Evolutionary conservation across 1,140 invertebrate species (phyloP).

Genomic region (Bombus waltoni): DNA sequence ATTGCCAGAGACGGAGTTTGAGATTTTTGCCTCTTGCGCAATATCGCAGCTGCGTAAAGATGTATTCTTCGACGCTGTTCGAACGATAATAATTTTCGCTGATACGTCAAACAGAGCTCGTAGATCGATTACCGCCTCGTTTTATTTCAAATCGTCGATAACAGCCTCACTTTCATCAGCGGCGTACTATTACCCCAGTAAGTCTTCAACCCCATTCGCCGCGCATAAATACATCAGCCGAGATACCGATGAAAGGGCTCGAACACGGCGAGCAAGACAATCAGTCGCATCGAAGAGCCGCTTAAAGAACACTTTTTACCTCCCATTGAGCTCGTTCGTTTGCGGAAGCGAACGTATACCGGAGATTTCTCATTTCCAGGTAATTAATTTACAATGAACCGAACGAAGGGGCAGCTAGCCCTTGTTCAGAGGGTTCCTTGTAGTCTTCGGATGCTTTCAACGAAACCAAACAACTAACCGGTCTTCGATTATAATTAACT

Average conservation of each 20-base stretch:
- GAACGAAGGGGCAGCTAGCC: slow-evolving; percentile 75
- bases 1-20: background rate
- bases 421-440: slow-evolving; percentile 78
- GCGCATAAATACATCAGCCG: background rate
- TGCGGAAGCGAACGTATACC: slow-evolving; percentile 73
- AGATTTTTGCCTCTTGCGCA: too few relatives aligned
- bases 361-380: slow-evolving; percentile 83
- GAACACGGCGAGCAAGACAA: slow-evolving; percentile 39
- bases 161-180: background rate
- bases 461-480: slow-evolving; percentile 58
- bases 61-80: too few relatives aligned
- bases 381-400: slow-evolving; percentile 84
- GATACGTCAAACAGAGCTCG: background rate
- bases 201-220: background rate
- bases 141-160: background rate
- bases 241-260: slow-evolving; percentile 10
- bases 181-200: background rate
- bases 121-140: too few relatives aligned
- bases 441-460: slow-evolving; percentile 70
- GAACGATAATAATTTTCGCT: background rate
- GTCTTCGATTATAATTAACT: slow-evolving; percentile 55
- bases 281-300: slow-evolving; percentile 34
- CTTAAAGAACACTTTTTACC: slow-evolving; percentile 75
- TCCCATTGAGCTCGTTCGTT: slow-evolving; percentile 71
- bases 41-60: too few relatives aligned